Evolutionary conservation across 1,140 invertebrate genomes (phyloP), one percentile per base, ranked within the genome.

Genomic region (Eumaeus atala): DNA sequence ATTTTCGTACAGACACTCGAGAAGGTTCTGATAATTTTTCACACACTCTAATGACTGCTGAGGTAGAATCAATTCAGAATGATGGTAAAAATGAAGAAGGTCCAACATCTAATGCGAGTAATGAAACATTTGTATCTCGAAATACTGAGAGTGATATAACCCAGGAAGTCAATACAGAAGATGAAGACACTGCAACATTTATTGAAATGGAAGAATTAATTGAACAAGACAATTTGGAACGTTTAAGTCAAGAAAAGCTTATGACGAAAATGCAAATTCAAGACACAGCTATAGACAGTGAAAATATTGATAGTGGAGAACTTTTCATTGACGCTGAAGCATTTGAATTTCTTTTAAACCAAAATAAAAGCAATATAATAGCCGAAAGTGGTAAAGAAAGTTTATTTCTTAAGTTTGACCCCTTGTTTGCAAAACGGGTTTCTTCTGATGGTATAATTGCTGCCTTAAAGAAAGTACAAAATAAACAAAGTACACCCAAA

Each of bases 121-220:
- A 57, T 50, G 55, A 55, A 47, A 74, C 70, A 40, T 58, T 38
- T 48, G 76, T 74, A 9, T 77, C 72, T 16, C 79, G 64, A 62
- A 54, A 57, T 40, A 67, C 64, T 18, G 66, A 77, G 14, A 66
- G 67, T 53, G 59, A 79, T 64, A 48, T 36, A 11, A 73, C 70
- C 16, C 54, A 49, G 38, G 82, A 84, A 74, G 50, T 77, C 12
- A 59, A 74, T 42, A 84, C 81, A 38, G 83, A 86, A 68, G 79
- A 86, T 64, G 81, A 84, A 69, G 83, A 86, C 58, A 86, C 83
- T n/a, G 55, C 75, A n/a, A 79, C 83, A n/a, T 83, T 86, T 51
- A 50, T 83, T n/a, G 83, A 86, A 56, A 56, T 50, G 17, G 73
- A 78, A 4, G 69, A 77, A 50, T 66, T 67, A 14, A 54, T 56